phyloP scores from a whole-genome alignment of 1,140 invertebrate genomes.

The Medauroidea extradentata region DNA sequence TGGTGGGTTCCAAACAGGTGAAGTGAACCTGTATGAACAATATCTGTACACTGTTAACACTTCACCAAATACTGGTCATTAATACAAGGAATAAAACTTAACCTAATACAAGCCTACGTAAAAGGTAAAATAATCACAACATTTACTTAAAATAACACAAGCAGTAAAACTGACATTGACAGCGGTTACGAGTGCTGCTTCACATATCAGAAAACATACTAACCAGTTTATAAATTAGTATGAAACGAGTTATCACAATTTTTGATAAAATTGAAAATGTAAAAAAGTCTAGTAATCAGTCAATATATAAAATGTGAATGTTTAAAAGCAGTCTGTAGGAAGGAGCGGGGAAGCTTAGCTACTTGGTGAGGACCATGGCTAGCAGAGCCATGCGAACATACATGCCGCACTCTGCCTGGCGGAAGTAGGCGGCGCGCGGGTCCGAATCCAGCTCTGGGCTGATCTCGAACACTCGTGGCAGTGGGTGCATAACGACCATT shows the following conservation, averaged over 20 bases:
- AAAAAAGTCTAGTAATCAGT: not conserved
- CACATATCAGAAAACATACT: constrained; percentile 28
- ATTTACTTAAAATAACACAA: too few relatives aligned
- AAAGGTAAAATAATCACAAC: too few relatives aligned
- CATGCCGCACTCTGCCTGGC: constrained; percentile 96
- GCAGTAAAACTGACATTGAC: too few relatives aligned
- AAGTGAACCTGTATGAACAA: too few relatives aligned
- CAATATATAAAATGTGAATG: too few relatives aligned
- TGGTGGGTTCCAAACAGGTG: too few relatives aligned
- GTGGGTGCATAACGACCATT: constrained; percentile 96
- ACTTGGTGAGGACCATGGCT: constrained; percentile 78
- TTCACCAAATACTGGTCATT: constrained; percentile 25
- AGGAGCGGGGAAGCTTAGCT: constrained; percentile 18
- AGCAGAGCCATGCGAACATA: constrained; percentile 97
- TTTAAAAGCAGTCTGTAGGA: not conserved
- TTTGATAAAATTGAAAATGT: not conserved
- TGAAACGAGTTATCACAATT: not conserved
- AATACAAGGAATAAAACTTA: not conserved
- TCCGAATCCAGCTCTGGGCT: constrained; percentile 91
- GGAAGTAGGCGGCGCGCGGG: constrained; percentile 95
- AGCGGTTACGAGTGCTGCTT: too few relatives aligned
- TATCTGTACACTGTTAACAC: not conserved
- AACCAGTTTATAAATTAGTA: constrained; percentile 27
- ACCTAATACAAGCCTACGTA: too few relatives aligned
- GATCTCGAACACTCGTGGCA: constrained; percentile 94